Evolutionary conservation across 1,140 invertebrate species (phyloP), one percentile per base, ranked within the genome.

Genomic region (Drosophila bipectinata): DNA sequence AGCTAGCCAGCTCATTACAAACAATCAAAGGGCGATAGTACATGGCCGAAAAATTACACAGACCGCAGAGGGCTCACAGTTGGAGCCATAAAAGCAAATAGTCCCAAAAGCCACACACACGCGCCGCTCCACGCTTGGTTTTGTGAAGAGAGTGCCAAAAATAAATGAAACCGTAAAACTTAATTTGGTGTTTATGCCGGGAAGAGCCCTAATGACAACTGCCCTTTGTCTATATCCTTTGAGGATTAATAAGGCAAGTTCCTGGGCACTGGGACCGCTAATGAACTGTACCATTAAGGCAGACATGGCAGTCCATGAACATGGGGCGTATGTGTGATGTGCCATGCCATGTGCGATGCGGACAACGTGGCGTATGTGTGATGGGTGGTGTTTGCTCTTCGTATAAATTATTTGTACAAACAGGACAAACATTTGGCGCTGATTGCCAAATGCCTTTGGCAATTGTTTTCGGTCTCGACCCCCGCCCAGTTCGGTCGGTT

Each of bases 201-300:
- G 39, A 47, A 52, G 47, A 15, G 2, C 59, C 78, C 83, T 88
- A 88, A 87, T 87, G 82, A 87, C 73, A 88, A 82, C 78, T 76
- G 78, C 48, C 61, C 66, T 67, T 64, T 67, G 71, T 73, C 49
- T 63, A 69, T 45, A 52, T 68, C 71, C 75, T 62, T 18, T 41
- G 83, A 77, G 83, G 83, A 87, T 88, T 87, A 87, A 83, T 87
- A 87, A 87, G 72, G 49, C 79, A 73, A 82, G 62, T 88, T 87
- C 68, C 57, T 41, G 51, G 44, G 44, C 34, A 34, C 26, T 34
- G 41, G 66, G 41, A 76, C 58, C 79, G 83, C 83, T 89, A 87
- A 87, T 87, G 83, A 87, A 87, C 83, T 88, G 79, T 52, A 60
- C 56, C 67, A 67, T 69, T 83, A 76, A 88, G 83, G 59, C 61